These are phyloP conservation scores for Gasteruption jaculator DNA, from an alignment of 2,888 invertebrate species.

Conservation along the genomic window DNA sequence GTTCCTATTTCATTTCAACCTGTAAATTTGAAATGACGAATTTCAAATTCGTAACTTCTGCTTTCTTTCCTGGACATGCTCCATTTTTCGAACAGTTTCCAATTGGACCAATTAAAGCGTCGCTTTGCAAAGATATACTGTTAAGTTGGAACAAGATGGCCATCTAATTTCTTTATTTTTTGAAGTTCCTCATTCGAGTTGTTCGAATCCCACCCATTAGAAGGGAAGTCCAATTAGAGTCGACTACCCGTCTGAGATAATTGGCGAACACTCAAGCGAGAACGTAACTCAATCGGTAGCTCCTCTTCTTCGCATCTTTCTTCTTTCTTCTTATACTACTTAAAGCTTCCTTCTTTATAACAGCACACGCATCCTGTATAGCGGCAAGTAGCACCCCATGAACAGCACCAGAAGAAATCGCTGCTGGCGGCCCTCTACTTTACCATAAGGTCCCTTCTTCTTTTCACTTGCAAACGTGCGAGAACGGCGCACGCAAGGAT, in stretches of 20 bases:
- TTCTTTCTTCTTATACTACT: conserved; percentile 9
- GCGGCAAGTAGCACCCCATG: conserved; percentile 16
- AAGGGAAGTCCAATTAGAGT: conserved; percentile 44
- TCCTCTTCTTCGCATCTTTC: conserved; percentile 30
- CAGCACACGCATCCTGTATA: no score
- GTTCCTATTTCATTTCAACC: no score
- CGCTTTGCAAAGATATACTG: no score
- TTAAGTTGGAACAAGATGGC: no score
- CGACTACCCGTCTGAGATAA: conserved; percentile 43
- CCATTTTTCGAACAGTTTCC: no score
- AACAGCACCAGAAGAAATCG: conserved; percentile 20
- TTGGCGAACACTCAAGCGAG: conserved; percentile 42
- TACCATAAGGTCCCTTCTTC: conserved; percentile 3
- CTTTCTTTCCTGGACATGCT: no score
- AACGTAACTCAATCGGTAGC: conserved; percentile 43
- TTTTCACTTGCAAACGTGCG: conserved; percentile 1
- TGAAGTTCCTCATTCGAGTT: no score
- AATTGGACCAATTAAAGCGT: no score
- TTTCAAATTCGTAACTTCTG: no score
- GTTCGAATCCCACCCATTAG: conserved; percentile 41
- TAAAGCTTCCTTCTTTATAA: conserved; percentile 3
- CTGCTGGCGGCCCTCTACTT: conserved; percentile 16
- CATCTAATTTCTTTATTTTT: no score
- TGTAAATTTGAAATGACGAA: no score
- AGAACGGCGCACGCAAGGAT: conserved; percentile 23